Conservation (phyloP, 2,797 vertebrate genomes). For the Loris lydekkerianus region DNA sequence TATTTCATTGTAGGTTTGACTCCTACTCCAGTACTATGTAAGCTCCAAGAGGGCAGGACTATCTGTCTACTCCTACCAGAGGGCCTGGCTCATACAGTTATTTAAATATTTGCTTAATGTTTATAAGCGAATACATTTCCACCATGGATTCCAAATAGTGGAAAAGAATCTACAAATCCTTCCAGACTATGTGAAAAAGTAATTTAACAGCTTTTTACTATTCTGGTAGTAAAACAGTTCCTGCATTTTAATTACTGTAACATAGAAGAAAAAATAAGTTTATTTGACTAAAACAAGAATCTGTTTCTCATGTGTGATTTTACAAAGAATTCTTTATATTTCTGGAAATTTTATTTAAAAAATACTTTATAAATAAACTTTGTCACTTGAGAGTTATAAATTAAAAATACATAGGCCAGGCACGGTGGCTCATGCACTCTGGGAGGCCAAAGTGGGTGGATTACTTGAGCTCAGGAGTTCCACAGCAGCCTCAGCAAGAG, state of each 20-base stretch:
- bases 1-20: not conserved
- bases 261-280: not conserved
- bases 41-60: not conserved
- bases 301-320: not conserved
- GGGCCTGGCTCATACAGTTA: conserved; percentile 34
- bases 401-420: not conserved
- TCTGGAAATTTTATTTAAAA: conserved; percentile 37
- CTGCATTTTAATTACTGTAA: conserved; percentile 21
- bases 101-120: conserved; percentile 5
- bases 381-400: conserved; percentile 27
- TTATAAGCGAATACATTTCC: conserved; percentile 21
- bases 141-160: not conserved
- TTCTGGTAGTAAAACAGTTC: conserved; percentile 6
- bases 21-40: not conserved
- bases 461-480: too few relatives aligned
- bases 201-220: conserved; percentile 30
- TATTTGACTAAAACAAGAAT: conserved; percentile 26
- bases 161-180: not conserved
- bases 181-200: not conserved
- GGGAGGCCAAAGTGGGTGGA: too few relatives aligned
- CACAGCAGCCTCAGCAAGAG: too few relatives aligned
- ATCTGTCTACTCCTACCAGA: conserved; percentile 44
- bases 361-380: not conserved
- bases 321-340: conserved; percentile 17
- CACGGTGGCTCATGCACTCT: too few relatives aligned